These are phyloP conservation scores for Neocloeon triangulifer DNA, from an alignment of 1,140 invertebrate species.

Conservation along the genomic window DNA sequence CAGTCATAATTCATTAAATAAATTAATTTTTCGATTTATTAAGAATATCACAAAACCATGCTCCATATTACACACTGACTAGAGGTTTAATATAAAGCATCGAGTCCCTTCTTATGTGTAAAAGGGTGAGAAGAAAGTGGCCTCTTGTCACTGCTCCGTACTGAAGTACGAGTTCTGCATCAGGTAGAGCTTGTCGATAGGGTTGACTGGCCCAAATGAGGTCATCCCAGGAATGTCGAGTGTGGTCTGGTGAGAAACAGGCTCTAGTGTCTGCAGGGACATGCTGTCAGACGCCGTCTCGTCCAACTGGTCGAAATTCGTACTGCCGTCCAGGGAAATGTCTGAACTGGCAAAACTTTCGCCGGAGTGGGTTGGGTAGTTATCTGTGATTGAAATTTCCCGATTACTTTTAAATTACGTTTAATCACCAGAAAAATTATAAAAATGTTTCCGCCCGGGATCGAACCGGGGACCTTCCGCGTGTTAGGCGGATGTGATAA, in stretches of 20 bases:
- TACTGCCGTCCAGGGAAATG: slow-evolving; percentile 61
- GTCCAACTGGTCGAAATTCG: slow-evolving; percentile 48
- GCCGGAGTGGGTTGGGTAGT: slow-evolving; percentile 57
- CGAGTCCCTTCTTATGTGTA: no score
- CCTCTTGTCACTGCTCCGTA: slow-evolving; percentile 13
- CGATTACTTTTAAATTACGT: no score
- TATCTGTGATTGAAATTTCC: slow-evolving; percentile 33
- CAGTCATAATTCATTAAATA: no score
- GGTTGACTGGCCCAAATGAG: slow-evolving; percentile 50
- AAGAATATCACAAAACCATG: no score
- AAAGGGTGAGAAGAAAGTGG: no score
- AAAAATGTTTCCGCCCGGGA: slow-evolving; percentile 2
- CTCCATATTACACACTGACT: no score
- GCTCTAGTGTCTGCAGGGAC: slow-evolving; percentile 42
- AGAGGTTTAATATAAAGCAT: no score
- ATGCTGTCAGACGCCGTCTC: slow-evolving; percentile 57
- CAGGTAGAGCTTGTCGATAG: slow-evolving; percentile 91
- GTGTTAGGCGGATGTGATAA: slow-evolving; percentile 2
- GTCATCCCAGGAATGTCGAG: slow-evolving; percentile 21
- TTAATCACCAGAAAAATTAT: no score
- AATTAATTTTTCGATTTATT: no score
- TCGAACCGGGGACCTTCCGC: slow-evolving; percentile 2
- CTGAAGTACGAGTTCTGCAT: slow-evolving; percentile 91
- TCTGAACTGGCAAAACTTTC: slow-evolving; percentile 80
- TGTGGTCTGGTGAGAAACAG: slow-evolving; percentile 14